Percentiles rank a stretch among this genome's conserved stretches.
phyloP scores from a whole-genome alignment of 2,797 vertebrate genomes.

The Potorous gilbertii region DNA sequence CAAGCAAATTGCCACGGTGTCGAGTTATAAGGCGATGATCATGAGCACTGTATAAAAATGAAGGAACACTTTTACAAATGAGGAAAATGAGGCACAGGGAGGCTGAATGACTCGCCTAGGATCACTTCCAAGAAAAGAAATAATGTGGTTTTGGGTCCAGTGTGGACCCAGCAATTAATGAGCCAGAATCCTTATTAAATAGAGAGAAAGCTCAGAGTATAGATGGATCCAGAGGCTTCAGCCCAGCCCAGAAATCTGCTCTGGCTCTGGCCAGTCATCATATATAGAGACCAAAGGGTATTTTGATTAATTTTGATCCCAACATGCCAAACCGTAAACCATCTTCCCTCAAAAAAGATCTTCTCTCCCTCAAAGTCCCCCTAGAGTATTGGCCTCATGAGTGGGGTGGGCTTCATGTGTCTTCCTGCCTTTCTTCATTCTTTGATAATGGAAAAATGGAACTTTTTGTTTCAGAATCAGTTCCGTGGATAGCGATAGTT shows the following conservation, averaged over 20 bases:
- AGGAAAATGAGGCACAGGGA: background rate
- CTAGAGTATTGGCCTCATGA: background rate
- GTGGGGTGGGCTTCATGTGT: background rate
- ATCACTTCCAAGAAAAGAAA: slow-evolving; percentile 33
- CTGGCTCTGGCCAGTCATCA: slow-evolving; percentile 61
- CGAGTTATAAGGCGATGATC: slow-evolving; percentile 74
- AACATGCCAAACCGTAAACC: slow-evolving; percentile 68
- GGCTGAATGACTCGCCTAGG: too few relatives aligned
- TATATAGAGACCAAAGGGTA: background rate
- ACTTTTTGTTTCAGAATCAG: background rate
- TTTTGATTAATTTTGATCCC: slow-evolving; percentile 69
- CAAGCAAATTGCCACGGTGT: slow-evolving; percentile 73
- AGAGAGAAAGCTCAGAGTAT: background rate
- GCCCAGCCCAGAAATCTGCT: slow-evolving; percentile 20
- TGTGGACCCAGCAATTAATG: slow-evolving; percentile 60
- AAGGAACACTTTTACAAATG: background rate
- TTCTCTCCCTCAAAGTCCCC: background rate
- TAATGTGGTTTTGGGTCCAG: slow-evolving; percentile 65
- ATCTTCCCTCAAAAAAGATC: background rate
- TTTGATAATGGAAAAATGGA: background rate
- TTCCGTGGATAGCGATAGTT: background rate
- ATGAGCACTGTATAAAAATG: slow-evolving; percentile 65
- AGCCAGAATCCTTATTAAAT: slow-evolving; percentile 45
- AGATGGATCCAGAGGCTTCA: slow-evolving; percentile 26
- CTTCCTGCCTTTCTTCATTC: background rate